Percentiles rank a stretch among this genome's conserved stretches.
These are phyloP conservation scores for Cherax destructor DNA, from an alignment of 1,140 invertebrate genomes.

Conservation along the genomic window DNA sequence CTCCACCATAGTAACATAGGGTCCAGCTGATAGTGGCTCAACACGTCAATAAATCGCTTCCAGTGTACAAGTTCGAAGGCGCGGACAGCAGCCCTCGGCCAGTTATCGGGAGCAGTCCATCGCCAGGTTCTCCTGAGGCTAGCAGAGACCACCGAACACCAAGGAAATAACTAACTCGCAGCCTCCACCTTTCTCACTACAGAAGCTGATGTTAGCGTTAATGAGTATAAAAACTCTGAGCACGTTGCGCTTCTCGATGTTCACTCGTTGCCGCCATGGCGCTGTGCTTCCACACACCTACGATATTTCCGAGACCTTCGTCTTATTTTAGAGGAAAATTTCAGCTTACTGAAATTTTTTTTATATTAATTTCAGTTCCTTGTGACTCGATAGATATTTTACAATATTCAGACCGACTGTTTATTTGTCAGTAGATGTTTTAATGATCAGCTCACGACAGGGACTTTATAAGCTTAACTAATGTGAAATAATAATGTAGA, in stretches of 20 bases:
- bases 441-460: no score
- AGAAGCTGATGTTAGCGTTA: constrained; percentile 63
- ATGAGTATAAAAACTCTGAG: constrained; percentile 48
- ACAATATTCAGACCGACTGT: no score
- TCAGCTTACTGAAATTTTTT: no score
- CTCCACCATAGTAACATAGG: neutral
- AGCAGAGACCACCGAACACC: constrained; percentile 11
- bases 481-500: neutral
- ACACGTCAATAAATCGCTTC: constrained; percentile 42
- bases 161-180: constrained; percentile 40
- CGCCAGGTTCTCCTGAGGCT: constrained; percentile 16
- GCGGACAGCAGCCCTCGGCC: constrained; percentile 33
- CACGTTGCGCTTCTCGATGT: constrained; percentile 51
- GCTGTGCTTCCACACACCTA: neutral
- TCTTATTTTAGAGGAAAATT: no score
- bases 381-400: no score
- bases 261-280: constrained; percentile 45
- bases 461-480: no score
- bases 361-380: no score
- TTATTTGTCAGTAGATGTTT: no score
- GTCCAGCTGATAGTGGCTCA: constrained; percentile 1
- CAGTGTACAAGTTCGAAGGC: constrained; percentile 27
- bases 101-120: constrained; percentile 49
- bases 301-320: no score
- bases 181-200: constrained; percentile 43